Evolutionary conservation across 2,113 vertebrate genomes (phyloP), one percentile per base, ranked within the genome.

Genomic region (Boulengeromyrus knoepffleri): DNA sequence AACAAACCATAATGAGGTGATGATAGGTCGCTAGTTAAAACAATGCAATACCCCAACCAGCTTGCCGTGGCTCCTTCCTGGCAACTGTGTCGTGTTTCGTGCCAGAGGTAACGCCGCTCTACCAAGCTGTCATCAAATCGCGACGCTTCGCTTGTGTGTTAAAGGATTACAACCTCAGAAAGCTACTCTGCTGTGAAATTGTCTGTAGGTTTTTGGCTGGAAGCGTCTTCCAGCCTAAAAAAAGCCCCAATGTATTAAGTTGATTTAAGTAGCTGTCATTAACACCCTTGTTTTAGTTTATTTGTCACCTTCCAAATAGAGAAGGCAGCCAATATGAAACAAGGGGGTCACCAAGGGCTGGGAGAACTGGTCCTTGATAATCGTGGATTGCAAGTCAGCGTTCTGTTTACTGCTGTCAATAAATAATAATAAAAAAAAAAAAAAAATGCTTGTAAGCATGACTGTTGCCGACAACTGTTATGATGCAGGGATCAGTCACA

Each of bases 81-180:
- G 31, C 70, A 83, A 56, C 70, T 62, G 10, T 47, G 45, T 56
- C n/a, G 31, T 17, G 74, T 88, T 74, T 66, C 46, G 45, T 88
- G 77, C 85, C 13, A 45, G 19, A 85, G 47, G 39, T 85, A 85
- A 85, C 24, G 84, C 53, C 1, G 53, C 46, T 66, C 27, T 58
- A 84, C 83, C 31, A 24, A 88, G 87, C 87, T 85, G 74, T 83
- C 90, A 90, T 74, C 87, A 85, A 85, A 50, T 84, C 21, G 49
- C 17, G 36, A 86, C 66, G 42, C 80, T 86, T 89, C 89, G 53
- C 85, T 77, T 45, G 49, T 56, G 90, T 74, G 66, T 52, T 86
- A 89, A 89, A 70, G 56, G 88, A 87, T 89, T 89, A 90, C 50
- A 58, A 89, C 88, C 88, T 90, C 56, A 70, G 77, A 70, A 89